Evolutionary conservation across 2,888 invertebrate genomes (phyloP), one percentile per base, ranked within the genome.

Genomic region (Stictocephala bisonia): DNA sequence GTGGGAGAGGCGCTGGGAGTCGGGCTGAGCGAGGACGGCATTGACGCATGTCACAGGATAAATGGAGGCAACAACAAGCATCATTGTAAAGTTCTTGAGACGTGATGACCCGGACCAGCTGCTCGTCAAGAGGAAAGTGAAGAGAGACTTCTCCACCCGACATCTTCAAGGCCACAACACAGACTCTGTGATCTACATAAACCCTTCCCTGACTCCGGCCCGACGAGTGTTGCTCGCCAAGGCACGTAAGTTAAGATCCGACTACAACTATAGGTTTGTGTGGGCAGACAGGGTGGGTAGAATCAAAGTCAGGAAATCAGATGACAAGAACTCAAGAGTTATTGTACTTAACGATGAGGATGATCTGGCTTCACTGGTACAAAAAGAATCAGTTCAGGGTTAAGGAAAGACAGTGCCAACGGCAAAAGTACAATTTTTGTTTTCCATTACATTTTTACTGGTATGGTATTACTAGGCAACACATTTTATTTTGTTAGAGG

Each of bases 11-110:
- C 60, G 1, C 22, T 60, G 35, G 60, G 60, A 18, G 60, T 60
- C 3, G 7, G n/a, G 7, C 18, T 60, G 2, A 60, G n/a, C 2
- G 60, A 60, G 11, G 40, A 40, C 2, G 60, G 60, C 22, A 60
- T 66, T n/a, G 66, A 66, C 40, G 48, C 29, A 6, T 66, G 66
- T 7, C 66, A 66, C 18, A 35, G 66, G 22, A 26, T 66, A 3
- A 40, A 66, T 26, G 66, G 66, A 35, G 66, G 66, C 15, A 66
- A 66, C 66, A 44, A 13, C 41, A 2, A 35, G 66, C 13, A 66
- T 66, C 18, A 66, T 66, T 18, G 66, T 41, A 2, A 66, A 66
- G 40, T 66, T 44, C 18, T 15, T 66, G 44, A 13, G 29, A 26
- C 66, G 66, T 44, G 41, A 66, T 4, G 48, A 66, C 29, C 20